phyloP scores from a whole-genome alignment of 2,797 vertebrate genomes.

The Macropodus opercularis region DNA sequence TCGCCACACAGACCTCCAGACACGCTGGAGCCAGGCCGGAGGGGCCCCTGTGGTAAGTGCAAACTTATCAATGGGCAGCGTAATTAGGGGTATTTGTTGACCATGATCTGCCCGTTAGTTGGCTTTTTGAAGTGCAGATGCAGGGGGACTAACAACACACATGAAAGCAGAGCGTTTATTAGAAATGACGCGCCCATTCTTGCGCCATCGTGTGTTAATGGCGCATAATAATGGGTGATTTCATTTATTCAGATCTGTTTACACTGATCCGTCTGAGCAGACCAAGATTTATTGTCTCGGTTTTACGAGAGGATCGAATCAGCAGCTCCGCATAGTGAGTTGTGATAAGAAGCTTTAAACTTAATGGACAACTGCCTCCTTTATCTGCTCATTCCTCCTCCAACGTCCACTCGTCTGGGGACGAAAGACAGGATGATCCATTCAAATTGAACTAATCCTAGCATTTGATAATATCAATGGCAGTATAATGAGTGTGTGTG shows the following conservation, averaged over 20 bases:
- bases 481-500: background rate
- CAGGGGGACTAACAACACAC: constrained; percentile 59
- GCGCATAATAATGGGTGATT: constrained; percentile 21
- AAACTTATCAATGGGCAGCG: constrained; percentile 75
- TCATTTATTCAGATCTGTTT: constrained; percentile 10
- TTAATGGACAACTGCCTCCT: constrained; percentile 13
- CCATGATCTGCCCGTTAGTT: constrained; percentile 78
- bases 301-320: constrained; percentile 27
- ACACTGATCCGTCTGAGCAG: background rate
- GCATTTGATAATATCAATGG: constrained; percentile 43
- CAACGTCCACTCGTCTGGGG: background rate
- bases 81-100: constrained; percentile 82
- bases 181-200: too few species aligned
- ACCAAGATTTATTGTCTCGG: background rate
- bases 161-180: constrained; percentile 32
- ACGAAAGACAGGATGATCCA: constrained; percentile 43
- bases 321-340: constrained; percentile 36
- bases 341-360: constrained; percentile 24
- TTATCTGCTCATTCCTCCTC: constrained; percentile 9
- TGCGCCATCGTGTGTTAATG: too few species aligned
- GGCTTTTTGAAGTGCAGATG: constrained; percentile 75
- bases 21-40: constrained; percentile 77
- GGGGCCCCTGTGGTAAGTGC: constrained; percentile 63
- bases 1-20: constrained; percentile 72
- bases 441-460: constrained; percentile 51